Percentiles rank a stretch among this genome's conserved stretches.
These are phyloP conservation scores for Cephus nigrinus DNA, from an alignment of 2,888 invertebrate genomes.

Conservation along the genomic window DNA sequence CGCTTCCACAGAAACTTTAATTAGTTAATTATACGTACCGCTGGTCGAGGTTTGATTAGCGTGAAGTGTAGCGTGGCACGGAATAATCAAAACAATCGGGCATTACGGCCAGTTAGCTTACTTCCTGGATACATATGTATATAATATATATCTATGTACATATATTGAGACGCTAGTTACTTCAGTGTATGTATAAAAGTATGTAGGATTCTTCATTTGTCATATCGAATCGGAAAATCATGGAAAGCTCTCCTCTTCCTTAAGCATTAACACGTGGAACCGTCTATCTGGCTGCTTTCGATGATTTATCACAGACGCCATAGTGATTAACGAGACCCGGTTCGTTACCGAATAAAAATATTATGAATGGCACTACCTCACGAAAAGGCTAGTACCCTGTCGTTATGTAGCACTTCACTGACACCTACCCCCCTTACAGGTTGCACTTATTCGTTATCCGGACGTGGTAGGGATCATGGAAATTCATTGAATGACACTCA, in stretches of 20 bases:
- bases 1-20: conserved; percentile 40
- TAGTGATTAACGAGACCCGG: neutral
- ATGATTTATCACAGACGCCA: neutral
- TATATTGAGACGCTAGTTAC: neutral
- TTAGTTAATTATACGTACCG: conserved; percentile 45
- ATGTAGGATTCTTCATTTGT: neutral
- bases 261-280: neutral
- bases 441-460: neutral
- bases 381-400: neutral
- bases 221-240: neutral
- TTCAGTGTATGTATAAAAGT: neutral
- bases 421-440: neutral
- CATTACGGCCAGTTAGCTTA: conserved; percentile 14
- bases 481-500: conserved; percentile 39
- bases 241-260: neutral
- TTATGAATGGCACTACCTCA: neutral
- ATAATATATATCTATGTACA: neutral
- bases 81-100: conserved; percentile 27
- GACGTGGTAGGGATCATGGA: neutral
- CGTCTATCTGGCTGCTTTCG: neutral
- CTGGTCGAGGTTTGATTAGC: conserved; percentile 27
- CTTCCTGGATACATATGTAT: neutral
- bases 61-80: conserved; percentile 19
- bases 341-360: neutral
- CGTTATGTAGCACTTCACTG: neutral